Base-by-base conservation (phyloP, 53 echinoderm and acorn worm genomes). In the Actinopyga echinites region DNA sequence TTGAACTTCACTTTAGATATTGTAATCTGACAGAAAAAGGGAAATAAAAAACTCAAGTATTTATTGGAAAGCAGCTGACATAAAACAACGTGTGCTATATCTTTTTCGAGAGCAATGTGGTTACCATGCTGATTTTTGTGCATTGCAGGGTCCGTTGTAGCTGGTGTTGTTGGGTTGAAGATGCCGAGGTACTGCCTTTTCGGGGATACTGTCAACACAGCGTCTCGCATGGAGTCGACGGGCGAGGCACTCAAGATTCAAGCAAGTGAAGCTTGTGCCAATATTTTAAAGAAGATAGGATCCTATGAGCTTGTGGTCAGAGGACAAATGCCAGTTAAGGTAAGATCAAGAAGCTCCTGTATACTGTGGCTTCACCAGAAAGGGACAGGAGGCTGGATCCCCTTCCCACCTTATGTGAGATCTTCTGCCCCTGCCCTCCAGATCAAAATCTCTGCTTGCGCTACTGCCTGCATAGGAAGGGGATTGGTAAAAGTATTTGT, bases 231-330 rank as follows among this genome's bases (percentile, higher is more conserved):
- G 99, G 99, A 99, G 79, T 99, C 99, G 21, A 99, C 99, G 25
- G 99, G 99, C 25, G 99, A 99, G 92, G 99, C 99, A 8, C 74
- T 99, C n/a, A 99, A 94, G 84, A 99, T 99, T 44, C 99, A 99
- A 75, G 99, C 94, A 19, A 99, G 99, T 85, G 99, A 92, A 33
- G 89, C 89, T 4, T 99, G 99, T 74, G 89, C 86, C 20, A 92
- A 87, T 23, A 80, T 94, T 37, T 87, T 99, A 21, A 49, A 89
- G 21, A 86, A 87, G 35, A 79, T 99, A 0, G 94, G 99, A 9
- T 90, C 94, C 12, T 99, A 92, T 66, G 82, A 81, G 34, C 56
- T 90, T 23, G 57, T 32, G 19, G 55, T 86, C 49, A 83, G 99
- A 43, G 99, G 99, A 12, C 94, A 99, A 83, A 89, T 99, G 91